Base-by-base conservation (phyloP, 2,888 invertebrate genomes). In the Trissoscelio sp. region DNA sequence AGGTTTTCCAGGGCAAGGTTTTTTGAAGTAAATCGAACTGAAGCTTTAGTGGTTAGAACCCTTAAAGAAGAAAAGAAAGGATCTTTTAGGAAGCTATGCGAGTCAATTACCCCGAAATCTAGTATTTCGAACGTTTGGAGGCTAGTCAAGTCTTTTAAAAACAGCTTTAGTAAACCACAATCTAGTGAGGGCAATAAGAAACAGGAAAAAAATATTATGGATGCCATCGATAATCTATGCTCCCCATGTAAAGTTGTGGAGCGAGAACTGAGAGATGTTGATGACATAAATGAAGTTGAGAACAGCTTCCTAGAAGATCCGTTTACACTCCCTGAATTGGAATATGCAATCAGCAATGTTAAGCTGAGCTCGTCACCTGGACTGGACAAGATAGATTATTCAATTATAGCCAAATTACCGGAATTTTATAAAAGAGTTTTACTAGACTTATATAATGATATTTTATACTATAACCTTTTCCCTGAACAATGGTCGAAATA, bases 61-160 rank as follows among this genome's bases (percentile, higher is more conserved):
- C 22, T 67, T 0, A 64, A 44, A 20, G 16, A 53, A 12, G 60
- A 37, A 48, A 72, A 67, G 51, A 58, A 20, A 18, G 16, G 44
- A 4, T 67, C 77, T 0, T 73, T 77, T 14, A 24, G 7, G 4
- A 34, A 24, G 3, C 58, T 14, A 14, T 72, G 72, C 14, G 73
- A 66, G 11, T 39, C 77, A 2, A 46, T 81, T 9, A 51, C 31
- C 31, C 31, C 28, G 0, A 24, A 7, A 1, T 67, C 57, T 3
- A 37, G 42, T 9, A 39, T 81, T 1, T 58, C 55, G 0, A n/a
- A 53, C 1, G n/a, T 81, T 22, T 81, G 66, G 75, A 80, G 24
- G 9, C 57, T 70, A 44, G 44, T 78, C 14, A 83, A 60, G 34
- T 12, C 37, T 0, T 72, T 79, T 37, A 67, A 82, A 51, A 66